phyloP scores from a whole-genome alignment of 1,140 invertebrate genomes.

The Neodiprion virginianus region DNA sequence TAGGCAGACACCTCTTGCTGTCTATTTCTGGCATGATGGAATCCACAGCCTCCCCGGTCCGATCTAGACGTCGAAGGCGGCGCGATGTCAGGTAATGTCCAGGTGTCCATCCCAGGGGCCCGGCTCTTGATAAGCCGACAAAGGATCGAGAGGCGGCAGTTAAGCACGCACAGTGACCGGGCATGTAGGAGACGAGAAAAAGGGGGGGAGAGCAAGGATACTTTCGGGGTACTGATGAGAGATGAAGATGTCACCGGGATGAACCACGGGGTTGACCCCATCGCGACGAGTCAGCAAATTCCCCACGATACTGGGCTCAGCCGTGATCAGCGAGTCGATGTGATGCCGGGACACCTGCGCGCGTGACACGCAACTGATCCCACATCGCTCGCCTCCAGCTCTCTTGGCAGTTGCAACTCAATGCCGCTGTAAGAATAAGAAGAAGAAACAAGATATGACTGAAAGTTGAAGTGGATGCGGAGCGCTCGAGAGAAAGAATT shows the following conservation, averaged over 20 bases:
- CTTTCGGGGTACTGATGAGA: background rate
- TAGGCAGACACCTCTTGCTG: no score
- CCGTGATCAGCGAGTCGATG: background rate
- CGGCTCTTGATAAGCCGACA: conserved; percentile 25
- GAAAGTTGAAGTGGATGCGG: no score
- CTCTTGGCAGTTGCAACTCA: no score
- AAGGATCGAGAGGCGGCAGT: conserved; percentile 22
- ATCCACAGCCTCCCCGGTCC: background rate
- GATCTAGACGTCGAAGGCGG: conserved; percentile 31
- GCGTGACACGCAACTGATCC: background rate
- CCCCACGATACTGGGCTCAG: conserved; percentile 21
- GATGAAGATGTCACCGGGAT: conserved; percentile 53
- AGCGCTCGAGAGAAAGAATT: no score
- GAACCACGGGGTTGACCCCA: conserved; percentile 35
- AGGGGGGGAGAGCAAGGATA: background rate
- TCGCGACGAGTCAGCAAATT: conserved; percentile 46
- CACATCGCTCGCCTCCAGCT: background rate
- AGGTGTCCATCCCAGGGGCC: conserved; percentile 14
- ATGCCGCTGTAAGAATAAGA: no score
- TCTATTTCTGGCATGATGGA: no score
- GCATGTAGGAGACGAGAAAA: background rate
- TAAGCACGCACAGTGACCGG: conserved; percentile 24
- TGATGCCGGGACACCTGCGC: background rate
- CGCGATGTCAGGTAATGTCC: conserved; percentile 29
- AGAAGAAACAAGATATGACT: no score